Base-by-base conservation (phyloP, 1,140 invertebrate genomes). In the Hycleus phaleratus region DNA sequence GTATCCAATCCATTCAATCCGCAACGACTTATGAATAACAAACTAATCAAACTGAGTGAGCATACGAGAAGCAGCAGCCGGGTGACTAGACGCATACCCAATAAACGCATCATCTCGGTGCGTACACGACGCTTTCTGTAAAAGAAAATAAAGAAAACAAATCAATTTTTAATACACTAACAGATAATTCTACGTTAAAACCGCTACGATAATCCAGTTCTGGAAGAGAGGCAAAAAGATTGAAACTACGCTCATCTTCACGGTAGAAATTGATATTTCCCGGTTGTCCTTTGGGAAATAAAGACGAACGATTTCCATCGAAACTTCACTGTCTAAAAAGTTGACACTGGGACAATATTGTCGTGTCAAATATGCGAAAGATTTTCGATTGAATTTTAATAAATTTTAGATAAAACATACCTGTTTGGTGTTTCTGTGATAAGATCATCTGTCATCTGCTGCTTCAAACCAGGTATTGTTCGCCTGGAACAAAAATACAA, bases 51-150 rank as follows among this genome's bases (percentile, higher is more conserved):
- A 46, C 78, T 79, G 26, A 81, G 69, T 25, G 78, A 79, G 59
- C 78, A 81, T 38, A 81, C 76, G 50, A 82, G 74, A 47, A 81
- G 73, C 46, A 81, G 73, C 56, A 81, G 74, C 66, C 79, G 76
- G 56, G 79, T 78, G 58, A 81, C 72, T 56, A 82, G 72, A 63
- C 79, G 73, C 72, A 79, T 78, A 63, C 79, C 79, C 69, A 79
- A 69, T 54, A 76, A 68, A 56, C 76, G 75, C 56, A 78, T 71
- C 77, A 78, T 78, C 64, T 68, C 74, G 69, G 74, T 67, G 64
- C 72, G 71, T 62, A 73, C 68, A 63, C 73, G 71, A 65, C 76
- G 59, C 57, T 69, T 69, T 55, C 68, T 70, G 60, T 3, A 66
- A 65, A 52, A 32, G 52, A 52, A 61, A 56, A 63, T 24, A n/a